phyloP scores from a whole-genome alignment of 2,113 vertebrate species.

The Microtus pennsylvanicus region DNA sequence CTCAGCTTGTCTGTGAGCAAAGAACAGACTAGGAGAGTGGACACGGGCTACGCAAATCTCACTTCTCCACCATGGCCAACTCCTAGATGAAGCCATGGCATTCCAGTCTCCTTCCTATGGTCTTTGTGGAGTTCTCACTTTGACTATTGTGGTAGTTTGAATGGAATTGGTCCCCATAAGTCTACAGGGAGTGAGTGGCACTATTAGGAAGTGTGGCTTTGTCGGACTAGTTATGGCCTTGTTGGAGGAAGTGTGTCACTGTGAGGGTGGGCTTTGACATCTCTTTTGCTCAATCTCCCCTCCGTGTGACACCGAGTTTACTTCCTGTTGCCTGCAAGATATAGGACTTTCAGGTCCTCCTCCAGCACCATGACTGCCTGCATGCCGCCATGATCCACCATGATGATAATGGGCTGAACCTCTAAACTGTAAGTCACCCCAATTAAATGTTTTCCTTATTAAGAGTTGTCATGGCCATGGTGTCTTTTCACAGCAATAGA shows the following conservation, averaged over 20 bases:
- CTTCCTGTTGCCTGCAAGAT: not conserved
- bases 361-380: not conserved
- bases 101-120: not conserved
- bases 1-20: not conserved
- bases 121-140: not conserved
- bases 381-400: not conserved
- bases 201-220: not conserved
- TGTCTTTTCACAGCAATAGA: not conserved
- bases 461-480: not conserved
- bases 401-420: not conserved
- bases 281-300: not conserved
- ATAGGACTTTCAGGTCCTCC: not conserved
- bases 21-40: not conserved
- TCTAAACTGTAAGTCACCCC: not conserved
- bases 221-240: not conserved
- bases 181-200: not conserved
- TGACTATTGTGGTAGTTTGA: not conserved
- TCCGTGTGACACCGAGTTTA: not conserved
- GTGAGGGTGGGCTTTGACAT: not conserved
- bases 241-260: not conserved
- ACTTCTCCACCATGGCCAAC: not conserved
- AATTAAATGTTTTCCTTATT: not conserved
- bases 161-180: not conserved
- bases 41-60: not conserved
- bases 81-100: not conserved